A percentile compares a stretch with the other conserved stretches of the same genome.
Evolutionary conservation across 2,113 vertebrate species (phyloP).

Genomic region (Urocitellus parryii): DNA sequence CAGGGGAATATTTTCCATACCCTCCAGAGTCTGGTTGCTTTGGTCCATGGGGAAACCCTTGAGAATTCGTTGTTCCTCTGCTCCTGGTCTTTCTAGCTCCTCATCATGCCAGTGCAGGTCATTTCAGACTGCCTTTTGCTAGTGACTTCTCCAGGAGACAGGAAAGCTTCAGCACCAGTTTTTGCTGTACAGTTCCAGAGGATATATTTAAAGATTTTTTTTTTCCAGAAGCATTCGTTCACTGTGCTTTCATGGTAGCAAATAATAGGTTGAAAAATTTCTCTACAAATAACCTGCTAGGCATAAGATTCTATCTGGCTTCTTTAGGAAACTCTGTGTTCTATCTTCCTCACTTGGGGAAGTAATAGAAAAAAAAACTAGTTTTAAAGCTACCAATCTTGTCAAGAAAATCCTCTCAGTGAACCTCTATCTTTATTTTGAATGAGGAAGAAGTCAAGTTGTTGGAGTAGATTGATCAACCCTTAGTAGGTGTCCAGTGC

Average conservation of each 20-base stretch:
- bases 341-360: background rate
- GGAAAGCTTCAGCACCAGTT: background rate
- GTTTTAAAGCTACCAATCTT: background rate
- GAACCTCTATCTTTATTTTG: background rate
- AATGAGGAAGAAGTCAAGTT: background rate
- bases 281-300: background rate
- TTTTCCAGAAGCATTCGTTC: background rate
- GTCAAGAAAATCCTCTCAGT: background rate
- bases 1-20: background rate
- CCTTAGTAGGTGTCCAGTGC: background rate
- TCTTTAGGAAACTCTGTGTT: background rate
- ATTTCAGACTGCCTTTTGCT: background rate
- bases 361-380: background rate
- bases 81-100: background rate
- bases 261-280: constrained; percentile 1
- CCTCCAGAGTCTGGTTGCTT: background rate
- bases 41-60: background rate
- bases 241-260: background rate
- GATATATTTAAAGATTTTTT: background rate
- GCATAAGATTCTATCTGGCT: background rate
- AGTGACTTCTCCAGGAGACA: background rate
- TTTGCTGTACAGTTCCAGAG: background rate
- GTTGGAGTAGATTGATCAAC: background rate
- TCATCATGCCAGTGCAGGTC: background rate
- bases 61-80: background rate